Evolutionary conservation across 2,888 invertebrate genomes (phyloP), one percentile per base, ranked within the genome.

Genomic region (Muscina levida): DNA sequence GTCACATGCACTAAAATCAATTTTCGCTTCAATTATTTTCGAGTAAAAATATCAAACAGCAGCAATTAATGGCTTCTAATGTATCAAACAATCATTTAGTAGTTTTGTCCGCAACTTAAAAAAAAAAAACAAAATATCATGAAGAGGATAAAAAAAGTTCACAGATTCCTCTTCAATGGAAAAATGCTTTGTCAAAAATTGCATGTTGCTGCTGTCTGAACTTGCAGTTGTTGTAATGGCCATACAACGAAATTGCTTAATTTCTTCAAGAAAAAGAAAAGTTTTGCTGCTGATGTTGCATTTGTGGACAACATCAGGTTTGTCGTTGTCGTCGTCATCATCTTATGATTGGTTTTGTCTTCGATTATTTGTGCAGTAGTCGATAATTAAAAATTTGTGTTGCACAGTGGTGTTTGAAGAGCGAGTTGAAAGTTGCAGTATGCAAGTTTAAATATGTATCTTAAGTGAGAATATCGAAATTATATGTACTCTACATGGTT

Each of bases 1-100:
- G 88, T 88, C 88, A 87, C 88, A 88, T 88, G 87, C 88, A 88
- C 85, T 84, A 77, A 86, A 88, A 88, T 88, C 88, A 88, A 88
- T 88, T 88, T 87, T 85, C 87, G 83, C 86, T 87, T 88, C 86
- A 87, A 88, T 87, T 88, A 77, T 81, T 81, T 81, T 53, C 26
- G 39, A 44, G 19, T 37, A 62, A 39, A 77, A 77, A 77, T 77
- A 81, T 81, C 81, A 77, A 81, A 77, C 44, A 57, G 68, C 67
- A 81, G 77, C 74, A 81, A 81, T 81, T 81, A 81, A 81, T 77
- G 68, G 74, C 67, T 77, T 67, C 77, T 77, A 81, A 77, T 81
- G 80, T 71, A 67, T 67, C 71, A 67, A 57, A 77, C 74, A 81
- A 75, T 77, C 74, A 68, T 71, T 22, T 72, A 68, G 72, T 31